Evolutionary conservation across 2,888 invertebrate genomes (phyloP), one percentile per base, ranked within the genome.

Genomic region (Spisula solida): DNA sequence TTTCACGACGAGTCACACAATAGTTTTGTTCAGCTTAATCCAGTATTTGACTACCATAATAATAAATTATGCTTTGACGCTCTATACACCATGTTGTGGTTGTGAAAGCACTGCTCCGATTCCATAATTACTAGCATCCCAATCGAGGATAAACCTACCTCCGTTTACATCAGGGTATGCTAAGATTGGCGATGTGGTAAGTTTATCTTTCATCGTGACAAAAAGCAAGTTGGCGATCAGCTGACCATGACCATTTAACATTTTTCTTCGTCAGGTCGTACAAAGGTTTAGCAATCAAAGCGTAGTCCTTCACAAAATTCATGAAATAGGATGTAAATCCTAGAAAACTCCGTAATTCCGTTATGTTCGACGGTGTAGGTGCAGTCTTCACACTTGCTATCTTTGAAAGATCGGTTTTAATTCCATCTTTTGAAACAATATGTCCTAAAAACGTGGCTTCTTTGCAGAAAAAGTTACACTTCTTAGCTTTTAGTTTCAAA

Each of bases 31-130:
- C 90, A 5, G 90, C 66, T n/a, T 82, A 87, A 20, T 75, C 34
- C 10, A 93, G 34, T 0, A 86, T 79, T 60, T 83, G 82, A 85
- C 92, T 92, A 12, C 80, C 91, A 79, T 91, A 93, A 10, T n/a
- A n/a, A n/a, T n/a, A n/a, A n/a, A n/a, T n/a, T n/a, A n/a, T n/a
- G 87, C 83, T 78, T 93, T 89, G 8, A 93, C 93, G 20, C 83
- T 82, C 60, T 94, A 94, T 48, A 82, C 48, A 5, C 92, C 91
- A 16, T 92, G 86, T 31, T 93, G 89, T 0, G 85, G 34, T 81
- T 93, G 93, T n/a, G 89, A 88, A 2, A 93, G 81, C 29, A 88
- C 90, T 8, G 91, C 93, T 31, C 94, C 93, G 18, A 94, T 90
- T 6, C 86, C 91, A 78, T 31, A 47, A n/a, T 82, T 81, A 41